These are phyloP conservation scores for Mallateleia sp. DNA, from an alignment of 2,888 invertebrate genomes.

Conservation along the genomic window DNA sequence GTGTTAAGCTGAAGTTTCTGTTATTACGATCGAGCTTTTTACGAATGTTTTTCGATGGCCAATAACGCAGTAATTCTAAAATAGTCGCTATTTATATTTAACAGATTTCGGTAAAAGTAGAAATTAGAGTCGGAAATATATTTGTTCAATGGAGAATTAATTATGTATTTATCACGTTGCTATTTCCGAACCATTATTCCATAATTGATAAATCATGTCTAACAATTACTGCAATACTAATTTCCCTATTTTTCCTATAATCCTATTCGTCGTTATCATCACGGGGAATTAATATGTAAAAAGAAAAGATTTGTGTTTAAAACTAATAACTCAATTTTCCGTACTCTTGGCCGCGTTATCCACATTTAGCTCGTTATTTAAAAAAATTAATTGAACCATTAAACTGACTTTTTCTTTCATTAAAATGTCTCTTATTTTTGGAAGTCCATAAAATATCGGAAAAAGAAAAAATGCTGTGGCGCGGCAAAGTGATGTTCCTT, in stretches of 20 bases:
- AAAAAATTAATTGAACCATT: background rate
- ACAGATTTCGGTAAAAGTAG: conserved; percentile 1
- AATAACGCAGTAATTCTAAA: background rate
- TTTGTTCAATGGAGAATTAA: conserved; percentile 5
- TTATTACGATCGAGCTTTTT: background rate
- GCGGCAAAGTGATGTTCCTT: conserved; percentile 51
- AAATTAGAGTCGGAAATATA: conserved; percentile 5
- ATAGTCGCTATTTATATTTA: background rate
- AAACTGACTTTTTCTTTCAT: background rate
- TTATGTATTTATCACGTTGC: background rate
- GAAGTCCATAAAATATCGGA: conserved; percentile 25
- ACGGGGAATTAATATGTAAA: background rate
- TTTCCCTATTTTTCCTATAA: background rate
- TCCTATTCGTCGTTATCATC: background rate
- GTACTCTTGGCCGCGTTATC: too few relatives aligned
- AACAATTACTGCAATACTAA: background rate
- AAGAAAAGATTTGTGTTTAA: background rate
- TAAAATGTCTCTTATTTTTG: conserved; percentile 18
- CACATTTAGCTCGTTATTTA: background rate
- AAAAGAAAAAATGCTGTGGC: conserved; percentile 21
- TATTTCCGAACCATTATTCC: background rate
- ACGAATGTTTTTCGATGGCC: background rate
- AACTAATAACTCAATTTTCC: background rate
- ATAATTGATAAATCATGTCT: conserved; percentile 19
- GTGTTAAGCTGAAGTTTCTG: background rate